These are phyloP conservation scores for Tichodroma muraria DNA, from an alignment of 2,113 vertebrate genomes.

Conservation along the genomic window DNA sequence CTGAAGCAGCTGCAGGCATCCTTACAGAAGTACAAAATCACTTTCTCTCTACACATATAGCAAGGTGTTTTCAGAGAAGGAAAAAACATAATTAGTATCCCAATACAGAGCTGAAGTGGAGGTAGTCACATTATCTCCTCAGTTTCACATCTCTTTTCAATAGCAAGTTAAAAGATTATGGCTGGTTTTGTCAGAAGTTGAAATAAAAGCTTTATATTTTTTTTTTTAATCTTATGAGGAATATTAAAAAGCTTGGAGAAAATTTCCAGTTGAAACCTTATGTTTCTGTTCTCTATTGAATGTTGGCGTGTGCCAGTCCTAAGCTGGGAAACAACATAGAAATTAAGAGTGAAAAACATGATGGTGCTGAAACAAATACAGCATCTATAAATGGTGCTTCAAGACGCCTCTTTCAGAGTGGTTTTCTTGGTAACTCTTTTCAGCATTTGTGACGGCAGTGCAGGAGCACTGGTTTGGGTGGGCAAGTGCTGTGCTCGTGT, in stretches of 20 bases:
- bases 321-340: not conserved
- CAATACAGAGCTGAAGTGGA: not conserved
- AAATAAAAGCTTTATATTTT: not conserved
- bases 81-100: not conserved
- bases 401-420: not conserved
- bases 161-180: not conserved
- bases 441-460: not conserved
- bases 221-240: not conserved
- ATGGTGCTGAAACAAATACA: not conserved
- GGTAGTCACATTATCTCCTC: not conserved
- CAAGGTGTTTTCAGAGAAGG: not conserved
- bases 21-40: not conserved
- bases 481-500: fast-evolving
- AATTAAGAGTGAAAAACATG: not conserved
- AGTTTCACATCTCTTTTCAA: not conserved
- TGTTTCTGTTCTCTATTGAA: not conserved
- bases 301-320: not conserved
- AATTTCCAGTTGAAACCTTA: not conserved
- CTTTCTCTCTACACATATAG: not conserved
- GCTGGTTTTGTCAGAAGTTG: not conserved
- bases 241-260: not conserved
- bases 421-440: not conserved
- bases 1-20: not conserved
- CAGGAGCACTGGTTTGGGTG: not conserved
- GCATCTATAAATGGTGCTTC: not conserved